Evolutionary conservation across 1,140 invertebrate genomes (phyloP).

Genomic region (Drosophila arawakana): DNA sequence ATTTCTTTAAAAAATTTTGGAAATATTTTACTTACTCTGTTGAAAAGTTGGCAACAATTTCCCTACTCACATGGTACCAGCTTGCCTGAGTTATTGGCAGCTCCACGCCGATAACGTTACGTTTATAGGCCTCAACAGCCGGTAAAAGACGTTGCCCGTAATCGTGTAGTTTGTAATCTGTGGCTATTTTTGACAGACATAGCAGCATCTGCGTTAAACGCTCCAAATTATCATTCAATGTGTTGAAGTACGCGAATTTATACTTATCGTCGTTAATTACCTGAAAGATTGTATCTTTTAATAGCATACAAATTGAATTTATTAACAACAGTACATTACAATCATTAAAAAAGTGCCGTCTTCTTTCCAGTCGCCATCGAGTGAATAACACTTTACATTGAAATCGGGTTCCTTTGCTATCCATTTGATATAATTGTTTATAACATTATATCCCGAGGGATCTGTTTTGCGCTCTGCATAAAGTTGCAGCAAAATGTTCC

Average conservation of each 20-base stretch:
- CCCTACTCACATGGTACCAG: neutral
- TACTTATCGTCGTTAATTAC: neutral
- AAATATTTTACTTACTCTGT: conserved; percentile 2
- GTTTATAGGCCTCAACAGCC: neutral
- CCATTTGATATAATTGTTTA: conserved; percentile 52
- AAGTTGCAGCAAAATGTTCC: neutral
- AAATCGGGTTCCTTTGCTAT: conserved; percentile 21
- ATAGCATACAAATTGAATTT: neutral
- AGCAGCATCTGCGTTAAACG: neutral
- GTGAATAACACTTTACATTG: conserved; percentile 3
- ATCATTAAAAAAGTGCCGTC: conserved; percentile 55
- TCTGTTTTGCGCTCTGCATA: conserved; percentile 27
- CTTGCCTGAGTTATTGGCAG: neutral
- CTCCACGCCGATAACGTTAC: neutral
- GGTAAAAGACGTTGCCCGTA: neutral
- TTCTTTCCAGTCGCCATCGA: conserved; percentile 30
- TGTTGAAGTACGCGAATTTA: conserved; percentile 1
- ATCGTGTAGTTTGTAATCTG: neutral
- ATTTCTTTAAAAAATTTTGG: neutral
- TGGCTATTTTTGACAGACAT: neutral
- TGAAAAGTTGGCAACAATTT: neutral
- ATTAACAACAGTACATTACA: conserved; percentile 21
- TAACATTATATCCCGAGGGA: conserved; percentile 27
- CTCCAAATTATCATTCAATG: conserved; percentile 2
- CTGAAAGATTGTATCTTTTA: neutral